A percentile compares a stretch with the other conserved stretches of the same genome.
Conservation (phyloP, 2,797 vertebrate species). For the Varecia variegata region DNA sequence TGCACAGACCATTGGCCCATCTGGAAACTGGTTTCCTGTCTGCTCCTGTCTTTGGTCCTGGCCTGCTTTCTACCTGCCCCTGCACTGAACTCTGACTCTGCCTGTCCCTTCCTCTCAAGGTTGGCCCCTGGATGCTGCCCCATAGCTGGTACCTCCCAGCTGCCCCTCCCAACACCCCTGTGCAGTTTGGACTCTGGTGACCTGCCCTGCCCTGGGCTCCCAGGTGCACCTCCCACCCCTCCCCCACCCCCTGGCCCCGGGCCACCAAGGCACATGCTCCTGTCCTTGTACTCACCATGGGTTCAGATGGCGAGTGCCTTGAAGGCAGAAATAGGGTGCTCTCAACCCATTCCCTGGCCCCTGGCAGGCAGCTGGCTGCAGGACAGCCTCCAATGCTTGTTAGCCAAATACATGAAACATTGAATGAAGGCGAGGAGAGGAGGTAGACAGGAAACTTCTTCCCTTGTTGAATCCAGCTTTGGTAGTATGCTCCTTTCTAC, state of each 20-base stretch:
- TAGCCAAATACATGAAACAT: not conserved
- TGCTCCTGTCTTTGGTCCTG: not conserved
- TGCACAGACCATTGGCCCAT: not conserved
- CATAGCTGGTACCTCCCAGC: not conserved
- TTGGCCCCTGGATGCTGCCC: not conserved
- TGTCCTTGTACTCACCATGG: not conserved
- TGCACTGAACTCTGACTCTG: not conserved
- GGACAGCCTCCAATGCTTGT: rapidly evolving
- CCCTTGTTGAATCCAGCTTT: not conserved
- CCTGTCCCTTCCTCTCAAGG: not conserved
- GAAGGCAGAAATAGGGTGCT: not conserved
- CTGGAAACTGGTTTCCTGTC: not conserved
- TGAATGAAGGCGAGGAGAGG: not conserved
- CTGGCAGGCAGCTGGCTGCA: not conserved
- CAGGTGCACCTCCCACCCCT: too few relatives aligned
- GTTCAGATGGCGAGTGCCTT: not conserved
- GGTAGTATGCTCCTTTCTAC: not conserved
- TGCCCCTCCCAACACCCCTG: not conserved
- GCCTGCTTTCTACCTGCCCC: not conserved
- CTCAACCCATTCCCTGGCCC: not conserved
- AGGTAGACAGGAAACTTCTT: not conserved
- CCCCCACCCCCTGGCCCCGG: too few relatives aligned
- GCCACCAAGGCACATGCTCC: rapidly evolving
- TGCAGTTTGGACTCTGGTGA: not conserved
- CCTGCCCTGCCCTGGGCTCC: not conserved